phyloP scores from a whole-genome alignment of 2,113 vertebrate genomes.

The Sinocyclocheilus anophthalmus region DNA sequence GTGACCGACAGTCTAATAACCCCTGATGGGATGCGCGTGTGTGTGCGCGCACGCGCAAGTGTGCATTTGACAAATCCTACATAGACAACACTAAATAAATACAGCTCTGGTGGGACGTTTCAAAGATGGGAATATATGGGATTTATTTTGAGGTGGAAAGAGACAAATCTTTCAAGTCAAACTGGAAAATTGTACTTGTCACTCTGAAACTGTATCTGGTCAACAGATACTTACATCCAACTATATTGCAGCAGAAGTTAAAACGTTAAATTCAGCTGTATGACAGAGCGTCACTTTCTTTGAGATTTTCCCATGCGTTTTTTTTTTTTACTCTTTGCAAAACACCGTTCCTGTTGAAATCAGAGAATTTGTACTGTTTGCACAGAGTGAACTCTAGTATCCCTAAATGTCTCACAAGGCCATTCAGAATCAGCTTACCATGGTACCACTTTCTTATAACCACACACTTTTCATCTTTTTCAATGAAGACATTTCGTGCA shows the following conservation, averaged over 20 bases:
- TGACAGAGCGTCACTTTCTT: neutral
- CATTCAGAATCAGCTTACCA: neutral
- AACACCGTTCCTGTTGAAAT: neutral
- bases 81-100: neutral
- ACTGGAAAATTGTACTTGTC: neutral
- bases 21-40: slow-evolving; percentile 31
- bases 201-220: neutral
- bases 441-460: neutral
- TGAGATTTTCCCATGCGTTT: neutral
- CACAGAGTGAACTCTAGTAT: neutral
- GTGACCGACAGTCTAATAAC: slow-evolving; percentile 18
- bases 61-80: neutral
- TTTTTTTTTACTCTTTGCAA: neutral
- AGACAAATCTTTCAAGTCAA: neutral
- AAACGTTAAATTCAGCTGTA: neutral
- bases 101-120: neutral
- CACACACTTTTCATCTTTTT: neutral
- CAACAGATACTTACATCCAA: no score
- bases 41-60: slow-evolving; percentile 6
- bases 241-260: neutral
- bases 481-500: neutral
- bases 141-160: neutral
- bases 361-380: neutral
- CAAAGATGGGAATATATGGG: neutral
- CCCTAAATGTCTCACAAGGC: neutral